Evolutionary conservation across 2,888 invertebrate genomes (phyloP).

Genomic region (Venusia cambrica): DNA sequence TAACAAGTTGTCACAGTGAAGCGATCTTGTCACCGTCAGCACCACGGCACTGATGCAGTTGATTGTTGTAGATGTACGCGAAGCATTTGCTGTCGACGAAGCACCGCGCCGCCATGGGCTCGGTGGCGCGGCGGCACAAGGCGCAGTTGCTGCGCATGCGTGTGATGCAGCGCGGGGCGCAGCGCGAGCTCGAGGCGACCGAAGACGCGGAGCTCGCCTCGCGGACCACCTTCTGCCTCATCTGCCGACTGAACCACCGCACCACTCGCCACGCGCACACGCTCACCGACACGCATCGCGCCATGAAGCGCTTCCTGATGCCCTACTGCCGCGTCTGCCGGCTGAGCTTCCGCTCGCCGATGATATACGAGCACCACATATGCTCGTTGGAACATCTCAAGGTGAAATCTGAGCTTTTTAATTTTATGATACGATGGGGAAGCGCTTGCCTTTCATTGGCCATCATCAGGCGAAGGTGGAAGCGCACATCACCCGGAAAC

Average conservation of each 20-base stretch:
- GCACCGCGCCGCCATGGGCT: slow-evolving; percentile 87
- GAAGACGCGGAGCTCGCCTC: slow-evolving; percentile 82
- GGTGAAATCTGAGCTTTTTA: slow-evolving; percentile 60
- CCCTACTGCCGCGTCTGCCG: slow-evolving; percentile 90
- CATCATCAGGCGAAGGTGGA: no score
- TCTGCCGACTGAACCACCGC: slow-evolving; percentile 88
- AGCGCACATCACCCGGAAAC: no score
- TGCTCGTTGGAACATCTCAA: slow-evolving; percentile 90
- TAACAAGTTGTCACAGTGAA: no score
- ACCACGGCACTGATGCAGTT: neutral
- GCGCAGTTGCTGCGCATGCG: slow-evolving; percentile 89
- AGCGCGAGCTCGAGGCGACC: slow-evolving; percentile 88
- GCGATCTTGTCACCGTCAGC: no score
- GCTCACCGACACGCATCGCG: slow-evolving; percentile 89
- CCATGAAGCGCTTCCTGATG: slow-evolving; percentile 92
- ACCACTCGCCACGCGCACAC: slow-evolving; percentile 89
- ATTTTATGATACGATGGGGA: no score
- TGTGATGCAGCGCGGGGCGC: slow-evolving; percentile 88
- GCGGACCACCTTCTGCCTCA: slow-evolving; percentile 85
- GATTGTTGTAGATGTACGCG: slow-evolving; percentile 82
- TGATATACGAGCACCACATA: slow-evolving; percentile 92
- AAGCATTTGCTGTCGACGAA: slow-evolving; percentile 86
- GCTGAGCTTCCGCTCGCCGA: slow-evolving; percentile 89
- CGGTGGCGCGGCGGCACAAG: slow-evolving; percentile 87
- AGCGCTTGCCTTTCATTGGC: no score